These are phyloP conservation scores for Momotus momota DNA, from an alignment of 2,797 vertebrate species.

Conservation along the genomic window DNA sequence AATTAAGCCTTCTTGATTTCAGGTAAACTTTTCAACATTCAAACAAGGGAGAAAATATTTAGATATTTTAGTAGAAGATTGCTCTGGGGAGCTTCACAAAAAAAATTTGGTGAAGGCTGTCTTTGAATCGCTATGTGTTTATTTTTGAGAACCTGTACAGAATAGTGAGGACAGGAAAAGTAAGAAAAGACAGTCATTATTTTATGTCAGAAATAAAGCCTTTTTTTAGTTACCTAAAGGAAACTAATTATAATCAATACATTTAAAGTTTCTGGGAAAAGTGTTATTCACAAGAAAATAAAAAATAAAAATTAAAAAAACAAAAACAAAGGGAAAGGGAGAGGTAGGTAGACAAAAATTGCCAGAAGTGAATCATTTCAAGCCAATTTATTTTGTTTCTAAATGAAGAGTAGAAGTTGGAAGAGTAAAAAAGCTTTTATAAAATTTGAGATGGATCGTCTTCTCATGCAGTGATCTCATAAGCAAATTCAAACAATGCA, in stretches of 20 bases:
- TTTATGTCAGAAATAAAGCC: neutral
- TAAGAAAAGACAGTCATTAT: neutral
- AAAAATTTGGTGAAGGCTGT: neutral
- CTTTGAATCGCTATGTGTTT: neutral
- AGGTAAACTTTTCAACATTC: neutral
- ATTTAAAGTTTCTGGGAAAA: too few relatives aligned
- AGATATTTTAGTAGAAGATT: neutral
- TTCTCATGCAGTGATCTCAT: neutral
- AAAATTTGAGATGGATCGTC: neutral
- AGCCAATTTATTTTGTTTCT: neutral
- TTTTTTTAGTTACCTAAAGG: too few relatives aligned
- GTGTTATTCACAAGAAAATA: too few relatives aligned
- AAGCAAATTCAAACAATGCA: neutral
- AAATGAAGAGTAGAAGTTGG: neutral
- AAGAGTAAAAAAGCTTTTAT: neutral
- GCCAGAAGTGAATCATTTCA: neutral
- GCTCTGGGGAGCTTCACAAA: neutral
- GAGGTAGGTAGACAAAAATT: neutral
- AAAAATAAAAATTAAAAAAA: too few relatives aligned
- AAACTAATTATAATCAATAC: too few relatives aligned
- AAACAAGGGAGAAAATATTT: neutral
- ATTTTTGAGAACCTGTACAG: neutral
- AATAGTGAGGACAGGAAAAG: neutral
- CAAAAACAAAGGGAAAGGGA: too few relatives aligned
- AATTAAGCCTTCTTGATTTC: neutral